Percentiles rank a stretch among this genome's conserved stretches.
Conservation (phyloP, 1,140 invertebrate genomes). For the Anadara kagoshimensis region DNA sequence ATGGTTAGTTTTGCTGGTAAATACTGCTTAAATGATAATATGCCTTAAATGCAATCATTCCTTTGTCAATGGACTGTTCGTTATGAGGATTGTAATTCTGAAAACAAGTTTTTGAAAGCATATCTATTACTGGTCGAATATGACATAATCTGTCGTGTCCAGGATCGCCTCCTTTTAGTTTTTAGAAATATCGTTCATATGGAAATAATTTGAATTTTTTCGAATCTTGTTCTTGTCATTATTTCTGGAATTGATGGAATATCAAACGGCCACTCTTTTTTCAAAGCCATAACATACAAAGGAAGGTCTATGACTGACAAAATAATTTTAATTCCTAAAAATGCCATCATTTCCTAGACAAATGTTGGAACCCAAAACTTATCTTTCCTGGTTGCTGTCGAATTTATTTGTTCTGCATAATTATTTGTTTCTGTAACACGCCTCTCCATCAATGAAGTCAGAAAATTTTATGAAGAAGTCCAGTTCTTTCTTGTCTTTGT, state of each 20-base stretch:
- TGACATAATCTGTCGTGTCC: conserved; percentile 24
- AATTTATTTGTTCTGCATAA: conserved; percentile 1
- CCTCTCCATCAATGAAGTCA: neutral
- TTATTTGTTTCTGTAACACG: neutral
- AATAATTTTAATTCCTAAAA: conserved; percentile 17
- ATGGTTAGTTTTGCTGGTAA: too few species aligned
- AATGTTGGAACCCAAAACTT: neutral
- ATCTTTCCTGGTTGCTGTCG: neutral
- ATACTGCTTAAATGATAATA: too few species aligned
- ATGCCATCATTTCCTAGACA: conserved; percentile 9
- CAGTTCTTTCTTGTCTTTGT: too few species aligned
- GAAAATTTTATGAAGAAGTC: conserved; percentile 14
- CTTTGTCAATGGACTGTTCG: too few species aligned
- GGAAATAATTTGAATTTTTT: conserved; percentile 25
- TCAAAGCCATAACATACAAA: conserved; percentile 5
- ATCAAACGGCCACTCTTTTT: conserved; percentile 10
- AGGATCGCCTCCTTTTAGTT: conserved; percentile 1
- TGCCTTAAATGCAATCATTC: too few species aligned
- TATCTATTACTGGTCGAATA: conserved; percentile 3
- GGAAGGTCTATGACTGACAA: conserved; percentile 1
- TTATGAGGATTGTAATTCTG: conserved; percentile 17
- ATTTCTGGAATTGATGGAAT: conserved; percentile 17
- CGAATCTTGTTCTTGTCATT: conserved; percentile 22
- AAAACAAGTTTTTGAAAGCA: conserved; percentile 4
- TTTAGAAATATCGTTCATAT: conserved; percentile 16